A percentile compares a stretch with the other conserved stretches of the same genome.
Conservation (phyloP, 1,140 invertebrate genomes). For the Steinernema feltiae region DNA sequence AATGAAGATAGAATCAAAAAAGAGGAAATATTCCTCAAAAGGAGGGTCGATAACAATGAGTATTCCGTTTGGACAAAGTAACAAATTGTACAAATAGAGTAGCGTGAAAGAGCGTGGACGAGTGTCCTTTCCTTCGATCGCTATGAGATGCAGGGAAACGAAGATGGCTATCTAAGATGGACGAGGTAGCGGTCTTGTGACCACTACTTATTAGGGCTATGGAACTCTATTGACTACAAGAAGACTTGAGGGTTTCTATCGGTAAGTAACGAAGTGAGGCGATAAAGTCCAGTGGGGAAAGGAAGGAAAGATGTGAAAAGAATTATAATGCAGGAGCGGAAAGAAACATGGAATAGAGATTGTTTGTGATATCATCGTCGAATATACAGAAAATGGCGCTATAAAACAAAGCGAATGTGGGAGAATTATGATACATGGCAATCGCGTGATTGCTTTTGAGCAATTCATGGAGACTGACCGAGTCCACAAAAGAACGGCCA, state of each 20-base stretch:
- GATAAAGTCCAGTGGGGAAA: conserved; percentile 6
- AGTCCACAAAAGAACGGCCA: neutral
- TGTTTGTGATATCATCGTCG: conserved; percentile 4
- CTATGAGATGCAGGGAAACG: neutral
- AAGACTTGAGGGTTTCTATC: neutral
- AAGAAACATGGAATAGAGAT: conserved; percentile 17
- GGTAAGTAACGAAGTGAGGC: neutral
- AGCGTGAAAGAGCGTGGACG: neutral
- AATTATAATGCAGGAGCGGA: conserved; percentile 14
- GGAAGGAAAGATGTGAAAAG: neutral
- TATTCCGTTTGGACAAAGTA: neutral
- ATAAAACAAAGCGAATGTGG: neutral
- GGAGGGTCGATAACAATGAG: conserved; percentile 21
- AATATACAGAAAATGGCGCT: conserved; percentile 11
- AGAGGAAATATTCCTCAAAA: conserved; percentile 21
- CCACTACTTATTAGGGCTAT: neutral
- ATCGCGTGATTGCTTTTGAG: neutral
- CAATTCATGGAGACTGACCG: neutral
- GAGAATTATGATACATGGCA: conserved; percentile 6
- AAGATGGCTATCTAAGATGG: neutral
- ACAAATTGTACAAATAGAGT: conserved; percentile 19
- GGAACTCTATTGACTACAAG: neutral
- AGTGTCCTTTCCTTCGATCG: neutral
- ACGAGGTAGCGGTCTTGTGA: neutral
- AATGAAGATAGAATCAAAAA: too few relatives aligned